Percentiles rank a stretch among this genome's conserved stretches.
These are phyloP conservation scores for Brachionus rotundiformis DNA, from an alignment of 1,140 invertebrate species.

Conservation along the genomic window DNA sequence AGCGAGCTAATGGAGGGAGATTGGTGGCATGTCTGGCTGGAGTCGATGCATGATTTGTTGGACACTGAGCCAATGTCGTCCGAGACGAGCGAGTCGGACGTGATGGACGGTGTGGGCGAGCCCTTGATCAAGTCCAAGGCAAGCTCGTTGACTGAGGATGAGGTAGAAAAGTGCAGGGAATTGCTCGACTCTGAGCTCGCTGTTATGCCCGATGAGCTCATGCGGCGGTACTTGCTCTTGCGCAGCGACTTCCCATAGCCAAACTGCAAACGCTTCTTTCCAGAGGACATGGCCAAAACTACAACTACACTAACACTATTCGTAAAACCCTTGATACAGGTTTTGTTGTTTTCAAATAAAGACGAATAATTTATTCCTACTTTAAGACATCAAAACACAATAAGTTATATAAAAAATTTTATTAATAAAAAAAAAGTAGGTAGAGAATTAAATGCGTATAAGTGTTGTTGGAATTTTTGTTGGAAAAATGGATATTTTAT, in stretches of 20 bases:
- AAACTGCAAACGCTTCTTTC: neutral
- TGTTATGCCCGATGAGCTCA: neutral
- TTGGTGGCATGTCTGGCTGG: neutral
- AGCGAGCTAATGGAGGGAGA: neutral
- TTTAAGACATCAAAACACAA: neutral
- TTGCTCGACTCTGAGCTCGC: neutral
- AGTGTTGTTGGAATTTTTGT: neutral
- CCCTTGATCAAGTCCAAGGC: neutral
- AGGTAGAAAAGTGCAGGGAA: neutral
- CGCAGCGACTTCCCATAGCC: neutral
- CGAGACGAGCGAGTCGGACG: neutral
- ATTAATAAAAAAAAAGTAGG: neutral
- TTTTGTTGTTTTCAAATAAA: neutral
- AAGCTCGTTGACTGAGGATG: neutral
- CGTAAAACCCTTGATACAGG: neutral
- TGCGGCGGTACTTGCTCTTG: neutral
- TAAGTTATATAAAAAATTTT: neutral
- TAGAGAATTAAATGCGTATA: neutral
- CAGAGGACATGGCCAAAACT: neutral
- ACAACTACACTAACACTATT: neutral
- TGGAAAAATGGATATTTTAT: neutral
- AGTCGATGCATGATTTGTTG: neutral
- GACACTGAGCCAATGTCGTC: neutral
- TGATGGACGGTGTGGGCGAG: conserved; percentile 25
- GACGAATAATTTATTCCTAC: conserved; percentile 46